Percentiles rank a stretch among this genome's conserved stretches.
Evolutionary conservation across 2,113 vertebrate genomes (phyloP).

Genomic region (Mus pahari): DNA sequence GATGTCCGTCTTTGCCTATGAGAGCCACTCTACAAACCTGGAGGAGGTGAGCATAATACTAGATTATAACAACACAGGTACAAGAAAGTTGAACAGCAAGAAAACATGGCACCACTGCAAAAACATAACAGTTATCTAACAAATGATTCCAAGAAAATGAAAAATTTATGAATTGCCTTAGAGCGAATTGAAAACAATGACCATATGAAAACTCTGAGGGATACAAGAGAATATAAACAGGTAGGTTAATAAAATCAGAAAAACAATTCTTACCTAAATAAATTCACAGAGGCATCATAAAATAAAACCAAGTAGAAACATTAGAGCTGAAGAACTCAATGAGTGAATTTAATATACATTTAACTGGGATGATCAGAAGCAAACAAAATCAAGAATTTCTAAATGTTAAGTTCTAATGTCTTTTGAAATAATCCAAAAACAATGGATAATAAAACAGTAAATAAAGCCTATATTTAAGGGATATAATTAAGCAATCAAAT

Average conservation of each 20-base stretch:
- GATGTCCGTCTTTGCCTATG: not conserved
- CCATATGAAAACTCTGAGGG: not conserved
- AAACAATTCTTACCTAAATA: not conserved
- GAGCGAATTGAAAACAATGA: conserved; percentile 19
- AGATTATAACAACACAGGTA: not conserved
- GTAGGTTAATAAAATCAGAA: not conserved
- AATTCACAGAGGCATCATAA: not conserved
- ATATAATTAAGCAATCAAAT: not conserved
- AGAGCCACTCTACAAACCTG: not conserved
- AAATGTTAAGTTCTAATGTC: not conserved
- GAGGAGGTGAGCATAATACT: not conserved
- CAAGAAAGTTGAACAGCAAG: not conserved
- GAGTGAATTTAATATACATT: not conserved
- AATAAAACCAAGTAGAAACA: not conserved
- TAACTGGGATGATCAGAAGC: not conserved
- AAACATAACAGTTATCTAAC: not conserved
- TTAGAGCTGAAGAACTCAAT: not conserved
- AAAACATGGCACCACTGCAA: not conserved
- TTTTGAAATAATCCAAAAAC: conserved; percentile 33
- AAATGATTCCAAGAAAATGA: not conserved
- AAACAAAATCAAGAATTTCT: not conserved
- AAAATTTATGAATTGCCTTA: conserved; percentile 16
- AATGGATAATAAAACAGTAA: not conserved
- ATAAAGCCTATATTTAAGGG: not conserved
- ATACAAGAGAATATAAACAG: not conserved